Evolutionary conservation across 2,113 vertebrate genomes (phyloP).

Genomic region (Micronycteris hirsuta): DNA sequence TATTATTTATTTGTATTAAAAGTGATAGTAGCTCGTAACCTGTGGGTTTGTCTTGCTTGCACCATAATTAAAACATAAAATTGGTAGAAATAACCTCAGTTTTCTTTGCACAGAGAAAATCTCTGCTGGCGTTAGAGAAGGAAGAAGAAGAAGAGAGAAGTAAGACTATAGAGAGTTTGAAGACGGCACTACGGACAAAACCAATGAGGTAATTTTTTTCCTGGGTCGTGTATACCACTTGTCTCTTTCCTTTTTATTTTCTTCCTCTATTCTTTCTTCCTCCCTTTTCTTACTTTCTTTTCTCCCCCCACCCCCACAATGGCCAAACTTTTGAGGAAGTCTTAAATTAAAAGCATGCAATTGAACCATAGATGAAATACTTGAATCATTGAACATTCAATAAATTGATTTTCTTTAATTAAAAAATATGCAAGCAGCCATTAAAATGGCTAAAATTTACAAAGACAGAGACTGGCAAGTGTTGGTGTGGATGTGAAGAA

Average conservation of each 20-base stretch:
- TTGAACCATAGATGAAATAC: neutral
- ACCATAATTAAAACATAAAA: neutral
- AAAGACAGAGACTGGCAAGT: neutral
- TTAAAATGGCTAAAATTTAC: neutral
- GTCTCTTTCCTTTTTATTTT: neutral
- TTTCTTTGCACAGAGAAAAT: constrained; percentile 88
- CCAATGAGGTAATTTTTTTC: constrained; percentile 91
- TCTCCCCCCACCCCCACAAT: neutral
- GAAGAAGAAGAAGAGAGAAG: constrained; percentile 98
- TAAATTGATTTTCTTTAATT: neutral
- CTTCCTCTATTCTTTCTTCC: neutral
- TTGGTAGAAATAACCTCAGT: constrained; percentile 37
- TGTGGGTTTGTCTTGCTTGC: neutral
- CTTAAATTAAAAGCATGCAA: neutral
- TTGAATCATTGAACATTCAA: neutral
- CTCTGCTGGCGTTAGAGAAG: constrained; percentile 93
- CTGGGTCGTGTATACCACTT: neutral
- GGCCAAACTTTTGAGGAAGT: neutral
- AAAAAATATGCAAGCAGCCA: neutral
- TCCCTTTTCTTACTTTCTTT: neutral
- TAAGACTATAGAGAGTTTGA: constrained; percentile 97
- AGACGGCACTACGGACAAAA: constrained; percentile 96
- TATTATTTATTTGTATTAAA: neutral
- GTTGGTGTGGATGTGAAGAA: neutral
- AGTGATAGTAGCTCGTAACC: neutral